Percentiles rank a stretch among this genome's conserved stretches.
These are phyloP conservation scores for Pelodytes ibericus DNA, from an alignment of 2,797 vertebrate genomes.

Conservation along the genomic window DNA sequence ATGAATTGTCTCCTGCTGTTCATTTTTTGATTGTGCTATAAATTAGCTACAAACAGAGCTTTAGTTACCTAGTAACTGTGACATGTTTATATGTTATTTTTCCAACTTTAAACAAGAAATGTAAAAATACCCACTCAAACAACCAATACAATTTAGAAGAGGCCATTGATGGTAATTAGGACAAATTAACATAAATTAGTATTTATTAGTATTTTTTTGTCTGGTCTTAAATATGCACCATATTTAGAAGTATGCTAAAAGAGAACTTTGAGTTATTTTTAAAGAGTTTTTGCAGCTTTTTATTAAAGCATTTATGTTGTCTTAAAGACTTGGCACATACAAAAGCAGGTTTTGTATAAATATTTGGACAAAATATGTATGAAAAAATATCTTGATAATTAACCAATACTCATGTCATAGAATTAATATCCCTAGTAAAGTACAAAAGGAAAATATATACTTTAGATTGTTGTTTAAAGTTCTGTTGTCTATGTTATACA, in stretches of 20 bases:
- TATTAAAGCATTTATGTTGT: too few species aligned
- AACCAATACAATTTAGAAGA: background rate
- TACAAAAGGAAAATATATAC: too few species aligned
- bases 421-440: too few species aligned
- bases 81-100: conserved; percentile 10
- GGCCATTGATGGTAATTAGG: background rate
- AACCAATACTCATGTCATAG: too few species aligned
- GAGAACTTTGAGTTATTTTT: background rate
- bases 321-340: too few species aligned
- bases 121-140: conserved; percentile 18
- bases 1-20: conserved; percentile 43
- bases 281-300: too few species aligned
- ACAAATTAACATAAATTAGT: background rate
- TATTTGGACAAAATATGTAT: too few species aligned
- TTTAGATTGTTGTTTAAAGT: too few species aligned
- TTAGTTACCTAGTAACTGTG: conserved; percentile 32
- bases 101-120: conserved; percentile 28
- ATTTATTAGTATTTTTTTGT: background rate
- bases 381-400: too few species aligned
- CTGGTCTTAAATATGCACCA: background rate
- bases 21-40: conserved; percentile 30
- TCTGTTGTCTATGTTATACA: too few species aligned
- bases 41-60: conserved; percentile 21
- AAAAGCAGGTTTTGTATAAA: too few species aligned
- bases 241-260: background rate